These are phyloP conservation scores for Panagrolaimus sp. DNA, from an alignment of 1,140 invertebrate genomes.

Conservation along the genomic window DNA sequence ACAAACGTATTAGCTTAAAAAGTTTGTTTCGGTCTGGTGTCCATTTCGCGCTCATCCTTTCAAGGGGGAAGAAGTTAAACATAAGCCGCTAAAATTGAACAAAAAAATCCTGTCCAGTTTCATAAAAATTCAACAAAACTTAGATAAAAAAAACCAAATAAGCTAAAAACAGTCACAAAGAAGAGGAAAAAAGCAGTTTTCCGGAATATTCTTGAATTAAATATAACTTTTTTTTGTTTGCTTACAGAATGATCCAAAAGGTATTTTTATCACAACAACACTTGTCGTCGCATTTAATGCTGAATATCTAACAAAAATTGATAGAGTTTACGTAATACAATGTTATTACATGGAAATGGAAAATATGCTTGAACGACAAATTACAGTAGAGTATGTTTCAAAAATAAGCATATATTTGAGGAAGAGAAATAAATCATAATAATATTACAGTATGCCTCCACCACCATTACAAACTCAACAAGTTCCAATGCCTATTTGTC, in stretches of 20 bases:
- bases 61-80: neutral
- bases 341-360: slow-evolving; percentile 59
- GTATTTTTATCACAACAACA: slow-evolving; percentile 46
- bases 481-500: slow-evolving; percentile 55
- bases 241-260: slow-evolving; percentile 45
- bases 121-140: neutral
- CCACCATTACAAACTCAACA: slow-evolving; percentile 42
- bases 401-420: neutral
- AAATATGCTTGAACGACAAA: slow-evolving; percentile 41
- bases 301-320: slow-evolving; percentile 53
- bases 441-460: slow-evolving; percentile 38
- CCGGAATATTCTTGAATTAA: slow-evolving; percentile 14
- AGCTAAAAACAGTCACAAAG: neutral
- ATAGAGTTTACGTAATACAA: slow-evolving; percentile 51
- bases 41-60: slow-evolving; percentile 6
- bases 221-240: neutral
- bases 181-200: slow-evolving; percentile 14
- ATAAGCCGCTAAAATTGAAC: neutral
- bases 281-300: slow-evolving; percentile 53
- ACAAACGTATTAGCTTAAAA: neutral
- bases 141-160: slow-evolving; percentile 8
- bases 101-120: slow-evolving; percentile 6
- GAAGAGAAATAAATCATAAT: neutral
- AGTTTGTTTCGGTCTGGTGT: slow-evolving; percentile 17
- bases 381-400: slow-evolving; percentile 46